Evolutionary conservation across 2,888 invertebrate species (phyloP).

Genomic region (Nemotelus nigrinus): DNA sequence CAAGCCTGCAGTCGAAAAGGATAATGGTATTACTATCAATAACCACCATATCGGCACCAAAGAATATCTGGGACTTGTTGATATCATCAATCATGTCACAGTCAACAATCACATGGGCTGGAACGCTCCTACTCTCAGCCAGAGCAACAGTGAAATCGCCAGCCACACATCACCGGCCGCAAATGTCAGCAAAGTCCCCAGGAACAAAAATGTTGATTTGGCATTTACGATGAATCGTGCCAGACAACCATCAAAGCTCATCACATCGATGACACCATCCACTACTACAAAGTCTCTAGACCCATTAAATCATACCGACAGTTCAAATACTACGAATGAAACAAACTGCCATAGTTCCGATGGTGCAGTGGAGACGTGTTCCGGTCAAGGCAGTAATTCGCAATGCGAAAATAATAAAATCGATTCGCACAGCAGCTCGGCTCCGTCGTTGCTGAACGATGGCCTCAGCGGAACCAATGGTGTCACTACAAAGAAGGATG

Average conservation of each 20-base stretch:
- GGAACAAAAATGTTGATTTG: slow-evolving; percentile 66
- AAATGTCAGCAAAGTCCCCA: slow-evolving; percentile 58
- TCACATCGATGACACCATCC: neutral
- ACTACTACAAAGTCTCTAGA: neutral
- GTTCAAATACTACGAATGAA: neutral
- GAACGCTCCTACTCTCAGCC: slow-evolving; percentile 45
- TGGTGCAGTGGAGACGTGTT: neutral
- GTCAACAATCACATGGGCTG: slow-evolving; percentile 65
- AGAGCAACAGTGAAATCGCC: slow-evolving; percentile 33
- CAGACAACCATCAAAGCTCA: slow-evolving; percentile 25
- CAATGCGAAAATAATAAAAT: slow-evolving; percentile 20
- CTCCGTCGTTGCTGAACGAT: neutral
- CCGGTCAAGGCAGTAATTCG: neutral
- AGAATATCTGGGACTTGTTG: slow-evolving; percentile 56
- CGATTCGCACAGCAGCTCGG: neutral
- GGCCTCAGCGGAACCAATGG: neutral
- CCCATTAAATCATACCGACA: neutral
- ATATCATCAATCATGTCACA: slow-evolving; percentile 59
- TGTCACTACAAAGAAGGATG: neutral
- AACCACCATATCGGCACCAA: slow-evolving; percentile 63
- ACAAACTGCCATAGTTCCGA: neutral
- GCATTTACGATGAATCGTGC: slow-evolving; percentile 55
- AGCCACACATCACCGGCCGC: slow-evolving; percentile 43
- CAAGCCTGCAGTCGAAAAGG: slow-evolving; percentile 21
- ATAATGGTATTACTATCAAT: slow-evolving; percentile 62